Evolutionary conservation across 2,888 invertebrate species (phyloP).

Genomic region (Aethes cnicana): DNA sequence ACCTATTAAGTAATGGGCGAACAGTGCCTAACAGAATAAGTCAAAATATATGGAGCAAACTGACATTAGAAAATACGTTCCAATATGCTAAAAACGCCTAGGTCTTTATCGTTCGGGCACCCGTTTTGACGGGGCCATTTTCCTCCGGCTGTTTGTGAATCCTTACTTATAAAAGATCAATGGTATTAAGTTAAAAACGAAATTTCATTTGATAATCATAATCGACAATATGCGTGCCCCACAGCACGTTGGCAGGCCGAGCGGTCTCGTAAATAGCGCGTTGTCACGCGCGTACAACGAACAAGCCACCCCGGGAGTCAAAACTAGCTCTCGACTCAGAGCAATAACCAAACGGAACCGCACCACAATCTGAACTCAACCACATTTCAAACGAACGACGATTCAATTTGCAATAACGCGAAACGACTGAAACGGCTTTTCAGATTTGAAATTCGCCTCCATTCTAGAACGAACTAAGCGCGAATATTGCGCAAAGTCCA

Average conservation of each 20-base stretch:
- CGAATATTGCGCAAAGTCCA: slow-evolving; percentile 2
- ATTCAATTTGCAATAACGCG: slow-evolving; percentile 9
- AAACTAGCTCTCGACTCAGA: slow-evolving; percentile 70
- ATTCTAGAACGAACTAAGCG: slow-evolving; percentile 13
- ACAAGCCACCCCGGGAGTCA: slow-evolving; percentile 79
- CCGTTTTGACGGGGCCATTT: too few relatives aligned
- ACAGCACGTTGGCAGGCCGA: slow-evolving; percentile 54
- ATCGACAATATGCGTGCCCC: slow-evolving; percentile 46
- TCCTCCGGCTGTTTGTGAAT: too few relatives aligned
- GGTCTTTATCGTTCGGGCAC: too few relatives aligned
- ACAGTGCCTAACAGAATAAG: too few relatives aligned
- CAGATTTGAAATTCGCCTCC: neutral
- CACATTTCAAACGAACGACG: slow-evolving; percentile 28
- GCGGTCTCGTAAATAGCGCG: slow-evolving; percentile 75
- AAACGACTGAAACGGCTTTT: slow-evolving; percentile 4
- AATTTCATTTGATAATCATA: neutral
- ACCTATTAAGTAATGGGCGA: too few relatives aligned
- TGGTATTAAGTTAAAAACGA: too few relatives aligned
- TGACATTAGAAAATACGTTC: too few relatives aligned
- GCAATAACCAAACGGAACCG: slow-evolving; percentile 35
- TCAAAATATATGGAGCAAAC: too few relatives aligned
- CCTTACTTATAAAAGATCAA: too few relatives aligned
- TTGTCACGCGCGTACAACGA: slow-evolving; percentile 78
- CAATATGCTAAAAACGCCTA: too few relatives aligned
- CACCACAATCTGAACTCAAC: slow-evolving; percentile 33